Evolutionary conservation across 2,797 vertebrate species (phyloP).

Genomic region (Leucoraja ocellata): DNA sequence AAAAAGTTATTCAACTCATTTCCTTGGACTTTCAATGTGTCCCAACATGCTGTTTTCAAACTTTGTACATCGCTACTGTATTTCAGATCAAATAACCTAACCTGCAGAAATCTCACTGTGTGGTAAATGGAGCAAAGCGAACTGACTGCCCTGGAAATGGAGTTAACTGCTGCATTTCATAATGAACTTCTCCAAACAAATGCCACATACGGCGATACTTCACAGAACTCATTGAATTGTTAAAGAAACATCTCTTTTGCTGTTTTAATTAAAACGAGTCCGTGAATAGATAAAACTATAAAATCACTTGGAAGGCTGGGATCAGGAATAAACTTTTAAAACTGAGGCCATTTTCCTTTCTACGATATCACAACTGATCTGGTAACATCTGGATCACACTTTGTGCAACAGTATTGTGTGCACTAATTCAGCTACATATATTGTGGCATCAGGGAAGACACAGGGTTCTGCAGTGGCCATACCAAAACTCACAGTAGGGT

Average conservation of each 20-base stretch:
- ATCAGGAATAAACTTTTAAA: not conserved
- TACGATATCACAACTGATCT: not conserved
- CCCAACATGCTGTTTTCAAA: not conserved
- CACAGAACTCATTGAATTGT: not conserved
- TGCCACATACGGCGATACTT: not conserved
- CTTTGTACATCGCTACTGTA: not conserved
- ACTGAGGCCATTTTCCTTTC: not conserved
- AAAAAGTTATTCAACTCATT: not conserved
- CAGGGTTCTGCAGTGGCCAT: too few relatives aligned
- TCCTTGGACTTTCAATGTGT: not conserved
- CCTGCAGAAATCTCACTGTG: not conserved
- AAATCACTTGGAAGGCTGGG: not conserved
- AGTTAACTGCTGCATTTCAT: not conserved
- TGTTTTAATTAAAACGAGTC: not conserved
- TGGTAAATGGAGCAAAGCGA: conserved; percentile 1
- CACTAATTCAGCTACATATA: not conserved
- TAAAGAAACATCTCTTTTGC: not conserved
- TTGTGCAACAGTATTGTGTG: not conserved
- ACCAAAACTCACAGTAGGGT: too few relatives aligned
- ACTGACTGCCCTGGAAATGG: not conserved
- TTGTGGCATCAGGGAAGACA: too few relatives aligned
- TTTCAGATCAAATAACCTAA: conserved; percentile 20
- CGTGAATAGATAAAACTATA: not conserved
- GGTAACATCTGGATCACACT: not conserved
- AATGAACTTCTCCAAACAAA: not conserved